Base-by-base conservation (phyloP, 2,797 vertebrate genomes). In the Artibeus lituratus region DNA sequence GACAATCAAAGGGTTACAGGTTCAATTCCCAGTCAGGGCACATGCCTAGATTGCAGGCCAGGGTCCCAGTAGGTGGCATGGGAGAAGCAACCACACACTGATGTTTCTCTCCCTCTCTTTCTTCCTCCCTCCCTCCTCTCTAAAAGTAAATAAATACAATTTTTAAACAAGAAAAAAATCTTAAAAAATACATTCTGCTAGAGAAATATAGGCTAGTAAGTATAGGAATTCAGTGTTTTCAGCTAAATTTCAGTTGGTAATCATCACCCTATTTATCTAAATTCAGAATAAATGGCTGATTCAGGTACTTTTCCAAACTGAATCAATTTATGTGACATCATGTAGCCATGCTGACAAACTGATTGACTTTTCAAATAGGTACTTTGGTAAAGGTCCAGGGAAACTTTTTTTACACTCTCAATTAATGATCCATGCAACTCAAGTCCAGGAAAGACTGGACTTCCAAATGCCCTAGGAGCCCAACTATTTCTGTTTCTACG, bases 361-460 rank as follows among this genome's bases (percentile, higher is more conserved):
- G n/a, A 44, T 47, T 59, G 65, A 67, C 49, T 95, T 90, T 97
- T 53, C 94, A 94, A 95, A 88, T 77, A 76, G 49, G 47, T 72
- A 22, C 82, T 86, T 90, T 92, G 81, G 90, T 92, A 37, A 5
- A n/a, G 10, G 86, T 78, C 57, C 92, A 95, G 88, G 49, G 22
- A 97, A 94, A 90, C 5, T 18, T 91, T 95, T 57, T 69, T 57
- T 74, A 92, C 37, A 55, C 74, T 92, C 42, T 29, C 73, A 78
- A 81, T 93, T 96, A 96, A 97, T 96, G 96, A 94, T 87, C 88
- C 94, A 83, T 92, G 67, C 72, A 67, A 94, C 62, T 94, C 55
- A 62, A 85, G 69, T 65, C 49, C 26, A 88, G 70, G 76, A 72
- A 44, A 86, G 39, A 62, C 35, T 72, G 12, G 37, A 49, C 73